A percentile compares a stretch with the other conserved stretches of the same genome.
Evolutionary conservation across 1,140 invertebrate species (phyloP).

Genomic region (Pinna nobilis): DNA sequence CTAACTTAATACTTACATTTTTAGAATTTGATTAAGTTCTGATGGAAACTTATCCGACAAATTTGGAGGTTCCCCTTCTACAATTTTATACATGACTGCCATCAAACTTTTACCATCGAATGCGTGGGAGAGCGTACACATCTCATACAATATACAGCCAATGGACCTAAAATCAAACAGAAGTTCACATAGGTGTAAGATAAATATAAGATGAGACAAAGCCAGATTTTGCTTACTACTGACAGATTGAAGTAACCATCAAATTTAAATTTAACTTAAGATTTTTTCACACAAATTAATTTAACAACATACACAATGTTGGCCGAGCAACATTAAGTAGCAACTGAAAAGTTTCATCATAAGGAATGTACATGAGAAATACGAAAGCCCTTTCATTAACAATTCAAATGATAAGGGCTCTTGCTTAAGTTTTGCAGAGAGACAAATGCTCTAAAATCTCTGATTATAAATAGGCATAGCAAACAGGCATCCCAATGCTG

Average conservation of each 20-base stretch:
- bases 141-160: constrained; percentile 73
- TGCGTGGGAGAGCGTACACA: constrained; percentile 71
- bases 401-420: no score
- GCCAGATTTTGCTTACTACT: not conserved
- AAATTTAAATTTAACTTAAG: not conserved
- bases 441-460: no score
- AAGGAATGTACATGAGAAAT: no score
- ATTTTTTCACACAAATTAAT: no score
- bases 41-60: constrained; percentile 68
- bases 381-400: no score
- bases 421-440: no score
- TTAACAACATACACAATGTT: no score
- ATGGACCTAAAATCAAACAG: constrained; percentile 64
- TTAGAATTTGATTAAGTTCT: constrained; percentile 68
- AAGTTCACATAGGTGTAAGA: not conserved
- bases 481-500: no score
- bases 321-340: no score
- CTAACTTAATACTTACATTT: constrained; percentile 60
- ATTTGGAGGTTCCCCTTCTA: constrained; percentile 69
- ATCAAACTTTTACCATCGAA: constrained; percentile 73
- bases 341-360: no score
- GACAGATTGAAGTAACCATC: not conserved
- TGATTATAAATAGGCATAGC: no score
- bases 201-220: not conserved
- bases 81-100: constrained; percentile 75